These are phyloP conservation scores for Ceraclea dissimilis DNA, from an alignment of 2,888 invertebrate species.

Conservation along the genomic window DNA sequence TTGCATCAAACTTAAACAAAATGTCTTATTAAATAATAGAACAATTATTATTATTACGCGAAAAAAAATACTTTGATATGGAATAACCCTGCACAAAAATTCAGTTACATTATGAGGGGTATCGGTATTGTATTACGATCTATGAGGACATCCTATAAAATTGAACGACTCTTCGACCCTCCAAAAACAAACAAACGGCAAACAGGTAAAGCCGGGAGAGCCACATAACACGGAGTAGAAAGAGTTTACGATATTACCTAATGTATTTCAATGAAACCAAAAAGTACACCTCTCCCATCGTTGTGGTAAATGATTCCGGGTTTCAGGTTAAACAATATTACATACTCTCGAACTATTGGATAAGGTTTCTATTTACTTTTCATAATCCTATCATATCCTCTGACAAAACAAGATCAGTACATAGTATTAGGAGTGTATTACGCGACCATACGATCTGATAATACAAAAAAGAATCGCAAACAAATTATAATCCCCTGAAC, in stretches of 20 bases:
- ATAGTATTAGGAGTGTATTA: too few species aligned
- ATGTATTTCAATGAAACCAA: slow-evolving; percentile 1
- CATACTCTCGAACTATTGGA: too few species aligned
- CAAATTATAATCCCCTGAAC: too few species aligned
- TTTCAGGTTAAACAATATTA: neutral
- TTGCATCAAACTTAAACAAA: too few species aligned
- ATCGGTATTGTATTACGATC: neutral
- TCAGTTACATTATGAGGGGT: neutral
- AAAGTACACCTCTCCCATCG: neutral
- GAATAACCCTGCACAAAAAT: neutral
- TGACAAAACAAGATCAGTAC: too few species aligned
- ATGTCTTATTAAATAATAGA: too few species aligned
- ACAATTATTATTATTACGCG: too few species aligned
- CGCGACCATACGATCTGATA: too few species aligned
- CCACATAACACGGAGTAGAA: neutral
- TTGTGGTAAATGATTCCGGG: neutral
- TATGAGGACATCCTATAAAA: neutral
- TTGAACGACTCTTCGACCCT: neutral
- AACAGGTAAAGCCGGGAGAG: neutral
- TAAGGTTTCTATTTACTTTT: too few species aligned
- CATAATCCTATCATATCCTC: too few species aligned
- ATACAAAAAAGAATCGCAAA: too few species aligned
- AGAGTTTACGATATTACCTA: neutral
- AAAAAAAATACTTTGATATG: too few species aligned
- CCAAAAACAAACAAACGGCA: neutral